Percentiles rank a stretch among this genome's conserved stretches.
These are phyloP conservation scores for Rissa tridactyla DNA, from an alignment of 2,113 vertebrate genomes.

Conservation along the genomic window DNA sequence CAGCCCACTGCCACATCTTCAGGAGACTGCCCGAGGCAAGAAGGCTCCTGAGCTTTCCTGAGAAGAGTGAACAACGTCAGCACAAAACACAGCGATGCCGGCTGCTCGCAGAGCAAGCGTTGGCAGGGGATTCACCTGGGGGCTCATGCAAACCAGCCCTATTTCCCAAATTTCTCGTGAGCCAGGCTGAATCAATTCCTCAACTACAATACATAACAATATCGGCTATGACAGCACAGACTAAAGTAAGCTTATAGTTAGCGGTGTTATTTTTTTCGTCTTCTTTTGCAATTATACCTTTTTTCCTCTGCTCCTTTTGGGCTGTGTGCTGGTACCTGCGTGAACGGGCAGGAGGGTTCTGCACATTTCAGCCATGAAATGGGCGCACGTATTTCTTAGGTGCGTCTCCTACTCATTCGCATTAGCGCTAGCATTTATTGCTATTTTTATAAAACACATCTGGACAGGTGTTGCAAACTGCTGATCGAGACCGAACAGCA, in stretches of 20 bases:
- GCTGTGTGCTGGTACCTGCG: background rate
- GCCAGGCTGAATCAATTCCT: background rate
- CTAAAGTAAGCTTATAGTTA: background rate
- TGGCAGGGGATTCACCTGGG: background rate
- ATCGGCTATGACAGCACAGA: background rate
- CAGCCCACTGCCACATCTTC: background rate
- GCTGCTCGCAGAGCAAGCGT: fast-evolving
- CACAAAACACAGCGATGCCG: fast-evolving
- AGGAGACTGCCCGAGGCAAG: background rate
- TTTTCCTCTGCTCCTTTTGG: background rate
- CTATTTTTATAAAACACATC: background rate
- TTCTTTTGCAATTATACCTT: fast-evolving
- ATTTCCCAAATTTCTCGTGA: background rate
- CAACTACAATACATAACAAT: background rate
- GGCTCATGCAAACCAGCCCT: background rate
- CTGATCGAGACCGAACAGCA: background rate
- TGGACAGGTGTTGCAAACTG: background rate
- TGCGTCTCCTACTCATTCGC: background rate
- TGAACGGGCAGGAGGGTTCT: fast-evolving
- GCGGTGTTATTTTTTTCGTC: background rate
- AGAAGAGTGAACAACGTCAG: background rate
- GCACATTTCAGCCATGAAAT: background rate
- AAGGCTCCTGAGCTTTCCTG: background rate
- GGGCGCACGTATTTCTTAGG: background rate
- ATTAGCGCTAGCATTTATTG: background rate